Percentiles rank a stretch among this genome's conserved stretches.
phyloP scores from a whole-genome alignment of 2,797 vertebrate species.

The Coracias cyanogaster region DNA sequence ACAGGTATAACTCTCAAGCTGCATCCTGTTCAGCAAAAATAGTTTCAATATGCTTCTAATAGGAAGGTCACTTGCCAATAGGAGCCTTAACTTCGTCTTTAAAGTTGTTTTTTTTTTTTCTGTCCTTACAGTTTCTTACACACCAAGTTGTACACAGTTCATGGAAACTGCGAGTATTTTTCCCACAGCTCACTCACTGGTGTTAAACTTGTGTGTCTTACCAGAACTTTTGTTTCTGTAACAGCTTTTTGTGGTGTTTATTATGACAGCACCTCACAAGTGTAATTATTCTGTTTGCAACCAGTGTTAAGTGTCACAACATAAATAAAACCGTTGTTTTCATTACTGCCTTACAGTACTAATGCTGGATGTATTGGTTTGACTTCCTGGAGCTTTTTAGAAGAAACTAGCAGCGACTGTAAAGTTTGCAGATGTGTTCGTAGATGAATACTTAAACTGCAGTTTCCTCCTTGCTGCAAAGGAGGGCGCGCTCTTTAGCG shows the following conservation, averaged over 20 bases:
- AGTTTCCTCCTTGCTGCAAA: background rate
- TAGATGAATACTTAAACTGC: background rate
- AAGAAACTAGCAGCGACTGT: background rate
- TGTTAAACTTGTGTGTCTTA: background rate
- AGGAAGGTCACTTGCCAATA: background rate
- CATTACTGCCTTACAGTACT: background rate
- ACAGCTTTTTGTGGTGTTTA: background rate
- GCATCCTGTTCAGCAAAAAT: background rate
- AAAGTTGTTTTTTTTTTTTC: background rate
- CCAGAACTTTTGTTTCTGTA: conserved; percentile 12
- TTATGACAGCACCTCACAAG: background rate
- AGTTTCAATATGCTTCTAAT: background rate
- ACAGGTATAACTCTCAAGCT: background rate
- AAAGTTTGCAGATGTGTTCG: background rate
- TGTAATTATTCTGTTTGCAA: conserved; percentile 45
- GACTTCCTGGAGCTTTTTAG: background rate
- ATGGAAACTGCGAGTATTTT: background rate
- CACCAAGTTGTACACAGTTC: background rate
- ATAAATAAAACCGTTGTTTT: conserved; percentile 38
- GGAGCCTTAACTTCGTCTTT: background rate
- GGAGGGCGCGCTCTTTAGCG: background rate
- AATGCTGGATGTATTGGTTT: background rate
- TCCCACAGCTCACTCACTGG: background rate
- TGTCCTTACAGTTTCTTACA: background rate
- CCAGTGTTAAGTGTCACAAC: background rate